Percentiles rank a stretch among this genome's conserved stretches.
Evolutionary conservation across 2,113 vertebrate genomes (phyloP).

Genomic region (Brachirus orientalis): DNA sequence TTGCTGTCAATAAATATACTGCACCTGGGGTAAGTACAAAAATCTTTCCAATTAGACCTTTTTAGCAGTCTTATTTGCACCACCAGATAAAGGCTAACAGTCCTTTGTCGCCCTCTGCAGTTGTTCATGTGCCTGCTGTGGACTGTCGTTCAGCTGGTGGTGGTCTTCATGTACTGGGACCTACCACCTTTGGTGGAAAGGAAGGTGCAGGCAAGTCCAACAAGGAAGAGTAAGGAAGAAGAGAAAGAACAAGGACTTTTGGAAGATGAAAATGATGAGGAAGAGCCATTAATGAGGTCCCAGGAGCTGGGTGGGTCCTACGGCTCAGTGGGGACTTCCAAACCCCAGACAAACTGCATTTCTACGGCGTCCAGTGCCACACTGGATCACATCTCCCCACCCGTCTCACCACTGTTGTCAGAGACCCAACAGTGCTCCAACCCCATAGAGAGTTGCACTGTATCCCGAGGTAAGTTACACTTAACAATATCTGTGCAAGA

Average conservation of each 20-base stretch:
- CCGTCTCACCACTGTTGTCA: conserved; percentile 26
- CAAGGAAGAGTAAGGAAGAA: background rate
- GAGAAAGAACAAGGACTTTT: conserved; percentile 6
- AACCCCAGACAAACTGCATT: background rate
- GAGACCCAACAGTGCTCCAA: conserved; percentile 16
- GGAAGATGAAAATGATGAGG: conserved; percentile 66
- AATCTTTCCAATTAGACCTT: background rate
- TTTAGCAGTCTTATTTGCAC: background rate
- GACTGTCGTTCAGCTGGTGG: conserved; percentile 82
- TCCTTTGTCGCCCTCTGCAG: conserved; percentile 56
- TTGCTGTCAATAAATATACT: conserved; percentile 85
- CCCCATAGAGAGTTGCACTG: conserved; percentile 65
- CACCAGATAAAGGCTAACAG: background rate
- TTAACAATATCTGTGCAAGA: background rate
- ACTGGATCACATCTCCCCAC: conserved; percentile 22
- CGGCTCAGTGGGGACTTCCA: conserved; percentile 55
- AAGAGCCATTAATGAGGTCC: conserved; percentile 69
- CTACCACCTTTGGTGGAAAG: conserved; percentile 56
- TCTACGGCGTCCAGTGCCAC: conserved; percentile 7
- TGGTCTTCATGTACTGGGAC: conserved; percentile 85
- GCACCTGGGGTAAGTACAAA: conserved; percentile 83
- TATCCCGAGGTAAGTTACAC: conserved; percentile 64
- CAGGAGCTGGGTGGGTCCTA: conserved; percentile 74
- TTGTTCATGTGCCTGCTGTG: conserved; percentile 87
- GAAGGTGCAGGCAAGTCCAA: conserved; percentile 4